Base-by-base conservation (phyloP, 2,113 vertebrate genomes). In the Desmodus rotundus region DNA sequence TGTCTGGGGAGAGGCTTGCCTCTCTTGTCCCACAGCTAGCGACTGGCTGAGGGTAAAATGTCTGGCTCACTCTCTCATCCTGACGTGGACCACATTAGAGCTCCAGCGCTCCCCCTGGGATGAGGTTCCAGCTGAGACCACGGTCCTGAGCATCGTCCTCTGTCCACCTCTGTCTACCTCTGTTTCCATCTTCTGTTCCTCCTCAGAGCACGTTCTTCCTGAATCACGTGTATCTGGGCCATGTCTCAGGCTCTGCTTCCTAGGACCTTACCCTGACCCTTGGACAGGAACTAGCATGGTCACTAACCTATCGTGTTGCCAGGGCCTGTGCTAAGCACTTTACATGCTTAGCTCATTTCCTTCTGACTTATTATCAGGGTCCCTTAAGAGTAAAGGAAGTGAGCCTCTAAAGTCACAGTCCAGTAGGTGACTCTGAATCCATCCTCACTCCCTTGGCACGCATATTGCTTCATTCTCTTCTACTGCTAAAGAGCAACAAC, bases 41-140 rank as follows among this genome's bases (percentile, higher is more conserved):
- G 68, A 61, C 17, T 12, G 14, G 33, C 43, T 13, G 45, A 58
- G 14, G 26, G 4, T 61, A 11, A 73, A 19, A 70, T 26, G 20
- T 80, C 63, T 65, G 63, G 7, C n/a, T 36, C 12, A 2, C 4
- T 19, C 38, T 38, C 38, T 52, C 4, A 0, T 52, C 22, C 45
- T 58, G 20, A 68, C 4, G 11, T 67, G 50, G 33, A 80, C 36
- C 20, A 68, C 0, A 5, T 65, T n/a, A 43, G 17, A 56, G 61
- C 14, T 90, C 36, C 14, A 58, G 47, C 72, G 31, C 1, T 10
- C 1, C 2, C 45, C 2, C 2, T 9, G 3, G 0, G 1, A 1
- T 17, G 31, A 63, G 24, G 14, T 33, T 63, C 19, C 52, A 76
- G 5, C 56, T 4, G 63, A 84, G 50, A 56, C 31, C 70, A 3